Base-by-base conservation (phyloP, 2,113 vertebrate species). In the Chionis minor region DNA sequence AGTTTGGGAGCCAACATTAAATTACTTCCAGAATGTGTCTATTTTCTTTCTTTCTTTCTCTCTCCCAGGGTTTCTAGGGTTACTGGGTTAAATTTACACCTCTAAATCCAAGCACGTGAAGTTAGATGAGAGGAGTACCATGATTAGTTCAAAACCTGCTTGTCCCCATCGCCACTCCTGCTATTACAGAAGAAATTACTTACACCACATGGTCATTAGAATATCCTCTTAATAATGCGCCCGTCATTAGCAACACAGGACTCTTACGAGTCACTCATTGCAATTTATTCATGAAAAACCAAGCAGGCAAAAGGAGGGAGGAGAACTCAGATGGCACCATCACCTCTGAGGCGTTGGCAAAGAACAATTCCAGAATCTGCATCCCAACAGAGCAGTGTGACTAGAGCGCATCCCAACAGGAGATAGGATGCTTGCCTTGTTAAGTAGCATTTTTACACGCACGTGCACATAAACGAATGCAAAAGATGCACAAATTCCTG, bases 371-470 rank as follows among this genome's bases (percentile, higher is more conserved):
- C 3, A 15, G 42, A 62, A 62, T 56, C 62, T 2, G 0, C 61
- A 45, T 21, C 26, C 8, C 0, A n/a, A n/a, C 9, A 11, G 21
- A 42, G 24, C 47, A 28, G 38, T 33, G 19, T 2, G 33, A 52
- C 32, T 13, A 5, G 12, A 33, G 66, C 38, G 14, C 51, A 20
- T 30, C 51, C 73, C 14, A 1, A 22, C 0, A 2, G 44, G 23
- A 51, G 44, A 26, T 1, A 14, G 19, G 65, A 73, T 12, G 33
- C 12, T 40, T 42, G 42, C 30, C 47, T 47, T 32, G 12, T 18
- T 32, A 11, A 45, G 21, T 33, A 44, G 8, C 38, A 2, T n/a
- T 52, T 54, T 30, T 26, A 49, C 3, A 49, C 55, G 18, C 14
- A 21, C 11, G 1, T 11, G n/a, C 44, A 59, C 4, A 5, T 7